Evolutionary conservation across 2,113 vertebrate genomes (phyloP).

Genomic region (Montifringilla adamsi): DNA sequence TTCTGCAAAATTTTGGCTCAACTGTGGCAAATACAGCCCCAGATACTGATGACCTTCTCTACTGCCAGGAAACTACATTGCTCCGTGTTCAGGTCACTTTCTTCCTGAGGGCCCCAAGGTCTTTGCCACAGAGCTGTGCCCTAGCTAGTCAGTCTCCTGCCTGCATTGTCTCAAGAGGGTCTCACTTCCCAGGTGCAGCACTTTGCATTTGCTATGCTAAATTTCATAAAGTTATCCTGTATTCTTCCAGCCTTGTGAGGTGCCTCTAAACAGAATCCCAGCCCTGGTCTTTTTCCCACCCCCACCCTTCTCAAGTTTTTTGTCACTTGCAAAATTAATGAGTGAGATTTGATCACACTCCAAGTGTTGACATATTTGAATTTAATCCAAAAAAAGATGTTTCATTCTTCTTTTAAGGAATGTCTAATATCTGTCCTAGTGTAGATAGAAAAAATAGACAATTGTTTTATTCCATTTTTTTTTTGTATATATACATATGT

Average conservation of each 20-base stretch:
- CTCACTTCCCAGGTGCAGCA: neutral
- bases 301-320: accelerated
- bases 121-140: neutral
- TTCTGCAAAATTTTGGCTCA: neutral
- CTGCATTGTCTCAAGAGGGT: neutral
- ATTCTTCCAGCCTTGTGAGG: neutral
- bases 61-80: neutral
- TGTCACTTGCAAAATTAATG: neutral
- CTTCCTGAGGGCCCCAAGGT: too few relatives aligned
- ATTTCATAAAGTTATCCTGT: neutral
- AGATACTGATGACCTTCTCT: neutral
- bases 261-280: neutral
- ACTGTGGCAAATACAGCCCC: neutral
- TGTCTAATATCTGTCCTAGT: neutral
- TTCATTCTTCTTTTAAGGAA: neutral
- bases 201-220: neutral
- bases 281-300: too few relatives aligned
- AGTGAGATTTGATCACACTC: neutral
- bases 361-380: neutral
- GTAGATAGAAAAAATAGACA: neutral
- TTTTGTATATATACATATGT: neutral
- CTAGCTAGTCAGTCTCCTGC: neutral
- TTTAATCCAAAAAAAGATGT: neutral
- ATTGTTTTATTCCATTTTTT: neutral
- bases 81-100: neutral